Base-by-base conservation (phyloP, 2,888 invertebrate genomes). In the Nomada ruficornis region DNA sequence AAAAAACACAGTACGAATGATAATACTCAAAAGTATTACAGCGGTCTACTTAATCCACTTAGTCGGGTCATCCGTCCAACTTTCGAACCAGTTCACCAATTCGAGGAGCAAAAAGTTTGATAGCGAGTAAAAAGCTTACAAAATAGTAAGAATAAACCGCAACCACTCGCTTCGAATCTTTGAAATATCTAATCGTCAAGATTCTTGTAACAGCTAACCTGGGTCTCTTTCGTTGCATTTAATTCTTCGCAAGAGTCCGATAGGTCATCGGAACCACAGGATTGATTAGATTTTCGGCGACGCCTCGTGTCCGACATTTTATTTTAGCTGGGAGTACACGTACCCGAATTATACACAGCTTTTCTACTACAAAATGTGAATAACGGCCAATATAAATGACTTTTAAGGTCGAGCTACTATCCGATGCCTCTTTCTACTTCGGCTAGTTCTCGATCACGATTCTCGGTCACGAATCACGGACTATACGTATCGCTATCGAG, bases 181-280 rank as follows among this genome's bases (percentile, higher is more conserved):
- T 13, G 13, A 13, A 64, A 59, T 79, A n/a, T 42, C n/a, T 63
- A 55, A 20, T 67, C 52, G 11, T 57, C 42, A 59, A 60, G 26
- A 57, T n/a, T 67, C 52, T 71, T 44, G 18, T 20, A 67, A 26
- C 64, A 54, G 83, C 87, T 91, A 88, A 94, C 94, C 91, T 92
- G 93, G n/a, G 91, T 92, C 80, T 92, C 93, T 82, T 92, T 93
- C 62, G 93, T 91, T 42, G 89, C 89, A 77, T 93, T 93, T 63
- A 92, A 86, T 60, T 93, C 93, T 44, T 93, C 93, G 82, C 89
- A 91, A 18, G 93, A 93, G 57, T 92, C 93, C 20, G 93, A 94
- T 13, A 92, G 89, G 82, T 93, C 93, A 80, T 93, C 93, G 15
- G 94, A 93, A 72, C 90, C 93, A 42, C 91, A 92, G 57, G 93